Evolutionary conservation across 2,113 vertebrate genomes (phyloP).

Genomic region (Thomomys bottae): DNA sequence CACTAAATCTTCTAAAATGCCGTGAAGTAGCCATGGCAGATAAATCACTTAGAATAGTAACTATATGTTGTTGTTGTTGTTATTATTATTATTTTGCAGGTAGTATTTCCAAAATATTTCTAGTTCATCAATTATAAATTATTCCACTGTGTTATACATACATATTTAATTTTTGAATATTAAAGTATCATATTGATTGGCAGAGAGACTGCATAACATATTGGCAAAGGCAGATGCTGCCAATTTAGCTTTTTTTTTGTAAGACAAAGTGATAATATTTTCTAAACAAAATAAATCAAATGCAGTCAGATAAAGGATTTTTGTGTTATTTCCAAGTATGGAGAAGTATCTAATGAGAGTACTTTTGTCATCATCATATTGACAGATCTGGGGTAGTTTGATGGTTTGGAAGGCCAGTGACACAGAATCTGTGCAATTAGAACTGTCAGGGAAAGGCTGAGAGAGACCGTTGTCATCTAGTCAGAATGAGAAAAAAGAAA

Average conservation of each 20-base stretch:
- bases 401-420: constrained; percentile 38
- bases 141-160: not conserved
- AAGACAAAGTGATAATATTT: constrained; percentile 42
- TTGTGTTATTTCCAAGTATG: not conserved
- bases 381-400: constrained; percentile 46
- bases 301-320: constrained; percentile 18
- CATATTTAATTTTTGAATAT: not conserved
- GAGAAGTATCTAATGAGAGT: constrained; percentile 35
- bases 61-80: not conserved
- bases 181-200: constrained; percentile 18
- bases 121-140: not conserved
- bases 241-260: not conserved
- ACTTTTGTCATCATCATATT: constrained; percentile 52
- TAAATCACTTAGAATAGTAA: constrained; percentile 13
- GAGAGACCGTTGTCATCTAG: constrained; percentile 38
- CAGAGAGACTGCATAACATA: not conserved
- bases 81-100: not conserved
- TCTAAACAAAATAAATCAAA: constrained; percentile 47
- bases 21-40: not conserved
- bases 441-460: constrained; percentile 37
- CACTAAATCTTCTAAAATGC: not conserved
- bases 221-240: not conserved
- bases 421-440: constrained; percentile 32
- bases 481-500: constrained; percentile 4
- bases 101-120: constrained; percentile 22